These are phyloP conservation scores for Xiphias gladius DNA, from an alignment of 2,113 vertebrate species.

Conservation along the genomic window DNA sequence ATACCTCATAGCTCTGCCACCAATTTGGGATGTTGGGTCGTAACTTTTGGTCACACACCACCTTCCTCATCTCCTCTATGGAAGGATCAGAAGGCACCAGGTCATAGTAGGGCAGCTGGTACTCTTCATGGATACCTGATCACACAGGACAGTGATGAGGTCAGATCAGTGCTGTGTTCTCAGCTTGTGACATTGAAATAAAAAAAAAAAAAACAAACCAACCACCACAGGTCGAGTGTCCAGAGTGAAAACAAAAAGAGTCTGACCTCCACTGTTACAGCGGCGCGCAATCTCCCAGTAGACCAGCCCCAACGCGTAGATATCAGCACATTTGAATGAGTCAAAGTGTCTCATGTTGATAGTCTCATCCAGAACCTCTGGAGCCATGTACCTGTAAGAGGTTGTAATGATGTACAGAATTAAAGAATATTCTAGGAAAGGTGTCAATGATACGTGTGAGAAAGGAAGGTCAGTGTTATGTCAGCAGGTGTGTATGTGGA, in stretches of 20 bases:
- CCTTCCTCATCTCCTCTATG: slow-evolving; percentile 97
- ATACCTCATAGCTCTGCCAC: slow-evolving; percentile 98
- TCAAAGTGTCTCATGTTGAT: slow-evolving; percentile 99
- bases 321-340: slow-evolving; percentile 97
- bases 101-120: slow-evolving; percentile 97
- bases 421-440: slow-evolving; percentile 14
- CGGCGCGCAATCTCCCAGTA: slow-evolving; percentile 98
- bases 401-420: not conserved
- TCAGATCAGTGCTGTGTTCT: slow-evolving; percentile 20
- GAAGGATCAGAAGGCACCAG: slow-evolving; percentile 96
- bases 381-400: slow-evolving; percentile 94
- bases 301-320: slow-evolving; percentile 95
- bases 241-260: slow-evolving; percentile 30
- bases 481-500: not conserved
- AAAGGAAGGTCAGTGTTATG: not conserved
- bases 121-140: slow-evolving; percentile 94
- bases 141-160: slow-evolving; percentile 13
- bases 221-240: slow-evolving; percentile 32
- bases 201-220: slow-evolving; percentile 27
- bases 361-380: slow-evolving; percentile 95
- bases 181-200: not conserved
- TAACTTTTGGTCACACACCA: slow-evolving; percentile 95
- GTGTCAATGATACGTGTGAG: slow-evolving; percentile 26
- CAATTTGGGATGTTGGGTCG: slow-evolving; percentile 95
- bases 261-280: slow-evolving; percentile 92